Evolutionary conservation across 2,113 vertebrate species (phyloP), one percentile per base, ranked within the genome.

Genomic region (Malurus melanocephalus): DNA sequence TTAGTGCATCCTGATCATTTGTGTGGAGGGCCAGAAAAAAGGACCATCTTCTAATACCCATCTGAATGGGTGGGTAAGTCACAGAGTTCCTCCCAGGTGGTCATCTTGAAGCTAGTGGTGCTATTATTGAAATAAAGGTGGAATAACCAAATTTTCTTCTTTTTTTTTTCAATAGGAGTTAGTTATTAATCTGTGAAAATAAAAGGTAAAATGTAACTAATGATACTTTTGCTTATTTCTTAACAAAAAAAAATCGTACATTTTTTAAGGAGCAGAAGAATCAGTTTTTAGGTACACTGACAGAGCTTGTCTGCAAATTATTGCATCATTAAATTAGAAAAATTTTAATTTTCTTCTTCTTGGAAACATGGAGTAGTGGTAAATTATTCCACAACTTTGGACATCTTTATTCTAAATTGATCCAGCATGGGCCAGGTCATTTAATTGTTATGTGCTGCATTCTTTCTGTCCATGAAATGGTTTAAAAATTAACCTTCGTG

Each of bases 401-500:
- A 72, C 48, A 64, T 69, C 48, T 84, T 92, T 57, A 48, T 64
- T 92, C 43, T 67, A 75, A 85, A 85, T 46, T 77, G 53, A 61
- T 59, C 60, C 71, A 61, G 33, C 30, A 24, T 48, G 59, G 65
- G n/a, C 52, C 73, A 86, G 78, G 73, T 79, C 51, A 61, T 90
- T 84, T 85, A 82, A 80, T 86, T 82, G 46, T 74, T 87, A 53
- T 5, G 14, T 59, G 33, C 56, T 24, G 11, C 30, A 16, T 83
- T 89, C 61, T 85, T 79, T 82, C 68, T 80, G 30, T 53, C 65
- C 16, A 4, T 86, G 24, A 83, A 91, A 71, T 56, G 40, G n/a
- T 66, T 93, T 89, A 17, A 77, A 92, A 95, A 88, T 68, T 86
- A 90, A 76, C 74, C 66, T 93, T 93, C 86, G 7, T 43, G 2